phyloP scores from a whole-genome alignment of 1,140 invertebrate species.

The Steinernema feltiae region DNA sequence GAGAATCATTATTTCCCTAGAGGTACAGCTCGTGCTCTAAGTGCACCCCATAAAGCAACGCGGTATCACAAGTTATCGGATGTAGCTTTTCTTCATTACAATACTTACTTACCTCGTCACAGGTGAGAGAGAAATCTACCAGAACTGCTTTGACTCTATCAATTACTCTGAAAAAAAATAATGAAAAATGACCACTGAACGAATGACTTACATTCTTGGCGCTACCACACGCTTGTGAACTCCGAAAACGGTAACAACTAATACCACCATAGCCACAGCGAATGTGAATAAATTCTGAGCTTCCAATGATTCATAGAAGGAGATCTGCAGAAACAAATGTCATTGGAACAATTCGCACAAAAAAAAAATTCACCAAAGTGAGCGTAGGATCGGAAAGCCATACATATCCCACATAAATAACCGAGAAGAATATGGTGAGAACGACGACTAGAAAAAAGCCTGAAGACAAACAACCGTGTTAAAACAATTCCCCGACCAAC shows the following conservation, averaged over 20 bases:
- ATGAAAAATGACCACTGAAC: conserved; percentile 7
- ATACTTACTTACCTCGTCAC: conserved; percentile 79
- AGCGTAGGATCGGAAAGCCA: conserved; percentile 87
- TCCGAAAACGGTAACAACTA: conserved; percentile 79
- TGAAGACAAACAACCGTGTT: conserved; percentile 17
- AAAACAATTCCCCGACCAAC: conserved; percentile 22
- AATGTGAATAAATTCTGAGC: conserved; percentile 95
- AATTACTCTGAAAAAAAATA: conserved; percentile 59
- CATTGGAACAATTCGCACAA: neutral
- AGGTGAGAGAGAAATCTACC: conserved; percentile 93
- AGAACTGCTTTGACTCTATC: conserved; percentile 57
- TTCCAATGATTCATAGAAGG: conserved; percentile 79
- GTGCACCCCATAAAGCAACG: no score
- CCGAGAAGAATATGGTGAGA: conserved; percentile 25
- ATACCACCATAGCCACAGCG: conserved; percentile 71
- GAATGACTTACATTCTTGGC: conserved; percentile 71
- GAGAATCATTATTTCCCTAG: no score
- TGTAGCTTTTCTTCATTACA: neutral
- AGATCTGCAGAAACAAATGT: conserved; percentile 63
- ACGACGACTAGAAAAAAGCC: conserved; percentile 24
- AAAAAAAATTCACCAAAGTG: conserved; percentile 63
- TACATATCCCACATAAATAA: conserved; percentile 31
- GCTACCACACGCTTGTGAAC: conserved; percentile 91
- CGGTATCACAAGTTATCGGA: conserved; percentile 8
- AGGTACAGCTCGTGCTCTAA: no score